These are phyloP conservation scores for Clusia tigrina DNA, from an alignment of 2,888 invertebrate species.

Conservation along the genomic window DNA sequence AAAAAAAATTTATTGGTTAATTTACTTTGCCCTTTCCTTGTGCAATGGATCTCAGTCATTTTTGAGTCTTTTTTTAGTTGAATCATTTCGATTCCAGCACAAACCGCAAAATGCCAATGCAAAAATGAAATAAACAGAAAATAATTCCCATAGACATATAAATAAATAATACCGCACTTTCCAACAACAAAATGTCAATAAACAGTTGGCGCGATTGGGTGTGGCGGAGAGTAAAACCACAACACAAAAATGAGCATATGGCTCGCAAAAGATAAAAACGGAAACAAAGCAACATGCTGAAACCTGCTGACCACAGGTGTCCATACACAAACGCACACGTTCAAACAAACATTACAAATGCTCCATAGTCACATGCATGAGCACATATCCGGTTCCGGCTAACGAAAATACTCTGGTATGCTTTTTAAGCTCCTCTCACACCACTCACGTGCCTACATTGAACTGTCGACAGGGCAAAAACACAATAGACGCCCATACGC, in stretches of 20 bases:
- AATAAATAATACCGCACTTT: neutral
- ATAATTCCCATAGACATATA: too few relatives aligned
- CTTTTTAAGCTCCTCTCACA: neutral
- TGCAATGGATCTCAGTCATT: too few relatives aligned
- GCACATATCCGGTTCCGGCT: slow-evolving; percentile 49
- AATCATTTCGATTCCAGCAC: neutral
- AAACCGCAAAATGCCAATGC: neutral
- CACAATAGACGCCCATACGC: too few relatives aligned
- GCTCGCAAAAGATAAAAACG: neutral
- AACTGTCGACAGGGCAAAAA: too few relatives aligned
- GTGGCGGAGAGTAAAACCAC: slow-evolving; percentile 6
- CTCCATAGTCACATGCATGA: slow-evolving; percentile 38
- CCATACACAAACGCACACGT: too few relatives aligned
- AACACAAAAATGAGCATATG: neutral
- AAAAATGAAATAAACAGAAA: too few relatives aligned
- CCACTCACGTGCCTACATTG: neutral
- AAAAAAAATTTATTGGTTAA: too few relatives aligned
- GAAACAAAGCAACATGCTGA: slow-evolving; percentile 30
- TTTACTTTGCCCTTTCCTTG: too few relatives aligned
- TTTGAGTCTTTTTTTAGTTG: too few relatives aligned
- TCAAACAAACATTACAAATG: neutral
- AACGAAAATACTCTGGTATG: slow-evolving; percentile 15
- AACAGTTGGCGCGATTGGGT: slow-evolving; percentile 8
- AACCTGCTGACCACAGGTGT: too few relatives aligned
- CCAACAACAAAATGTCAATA: slow-evolving; percentile 21